Conservation (phyloP, 2,113 vertebrate genomes). For the Chaetodon trifascialis region DNA sequence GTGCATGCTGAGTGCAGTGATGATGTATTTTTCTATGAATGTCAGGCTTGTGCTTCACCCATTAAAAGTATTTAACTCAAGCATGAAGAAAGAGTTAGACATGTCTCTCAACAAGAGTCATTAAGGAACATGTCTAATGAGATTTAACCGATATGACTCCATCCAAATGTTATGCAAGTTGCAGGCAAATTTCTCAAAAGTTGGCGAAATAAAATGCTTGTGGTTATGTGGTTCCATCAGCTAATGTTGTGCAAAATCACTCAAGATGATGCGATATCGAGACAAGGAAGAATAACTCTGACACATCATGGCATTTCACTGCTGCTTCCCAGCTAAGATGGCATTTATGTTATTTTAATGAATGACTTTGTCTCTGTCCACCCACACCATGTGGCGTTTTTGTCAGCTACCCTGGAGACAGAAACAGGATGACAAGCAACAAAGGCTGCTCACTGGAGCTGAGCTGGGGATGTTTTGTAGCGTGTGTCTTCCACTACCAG, state of each 20-base stretch:
- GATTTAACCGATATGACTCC: not conserved
- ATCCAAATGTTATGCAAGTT: not conserved
- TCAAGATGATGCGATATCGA: not conserved
- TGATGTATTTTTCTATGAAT: conserved; percentile 52
- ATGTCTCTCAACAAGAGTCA: not conserved
- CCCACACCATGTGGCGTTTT: conserved; percentile 23
- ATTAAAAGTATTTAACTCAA: conserved; percentile 33
- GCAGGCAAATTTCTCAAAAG: not conserved
- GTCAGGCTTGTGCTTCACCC: conserved; percentile 35
- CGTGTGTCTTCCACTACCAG: not conserved
- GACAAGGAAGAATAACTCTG: not conserved
- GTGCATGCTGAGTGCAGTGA: conserved; percentile 43
- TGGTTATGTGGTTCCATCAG: not conserved
- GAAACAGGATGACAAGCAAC: conserved; percentile 16
- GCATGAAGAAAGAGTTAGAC: conserved; percentile 29
- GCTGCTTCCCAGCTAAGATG: conserved; percentile 27
- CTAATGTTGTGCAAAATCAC: conserved; percentile 1
- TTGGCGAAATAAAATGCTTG: not conserved
- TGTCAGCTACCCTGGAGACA: conserved; percentile 16
- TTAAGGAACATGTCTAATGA: conserved; percentile 35
- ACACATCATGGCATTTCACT: conserved; percentile 14
- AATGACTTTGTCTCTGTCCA: conserved; percentile 32
- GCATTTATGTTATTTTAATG: conserved; percentile 44
- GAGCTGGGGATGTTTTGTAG: conserved; percentile 5
- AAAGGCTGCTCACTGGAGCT: conserved; percentile 3